Percentiles rank a stretch among this genome's conserved stretches.
phyloP scores from a whole-genome alignment of 2,888 invertebrate species.

The Therioaphis trifolii region DNA sequence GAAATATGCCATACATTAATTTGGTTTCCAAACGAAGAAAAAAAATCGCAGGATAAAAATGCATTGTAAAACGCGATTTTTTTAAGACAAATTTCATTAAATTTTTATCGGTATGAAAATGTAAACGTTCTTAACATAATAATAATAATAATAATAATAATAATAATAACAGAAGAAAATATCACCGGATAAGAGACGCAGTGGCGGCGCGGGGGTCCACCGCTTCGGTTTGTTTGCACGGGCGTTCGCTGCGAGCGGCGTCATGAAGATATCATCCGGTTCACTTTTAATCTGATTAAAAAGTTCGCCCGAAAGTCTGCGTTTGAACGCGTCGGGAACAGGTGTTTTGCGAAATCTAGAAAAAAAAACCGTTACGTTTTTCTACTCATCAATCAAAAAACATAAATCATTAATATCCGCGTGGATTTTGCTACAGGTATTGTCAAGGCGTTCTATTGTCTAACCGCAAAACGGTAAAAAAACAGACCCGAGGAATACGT shows the following conservation, averaged over 20 bases:
- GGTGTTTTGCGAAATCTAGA: background rate
- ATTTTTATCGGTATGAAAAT: background rate
- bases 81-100: background rate
- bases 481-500: too few relatives aligned
- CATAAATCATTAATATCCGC: too few relatives aligned
- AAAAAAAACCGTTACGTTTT: background rate
- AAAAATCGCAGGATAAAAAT: slow-evolving; percentile 1
- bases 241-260: background rate
- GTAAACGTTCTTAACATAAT: background rate
- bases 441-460: too few relatives aligned
- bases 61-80: background rate
- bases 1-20: slow-evolving; percentile 1
- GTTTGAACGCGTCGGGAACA: background rate
- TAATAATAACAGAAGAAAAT: too few relatives aligned
- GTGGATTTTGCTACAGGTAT: too few relatives aligned
- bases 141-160: too few relatives aligned
- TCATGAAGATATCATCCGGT: background rate
- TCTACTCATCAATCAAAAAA: too few relatives aligned
- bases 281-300: slow-evolving; percentile 22
- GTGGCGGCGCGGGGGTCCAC: background rate
- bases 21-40: background rate
- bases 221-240: background rate
- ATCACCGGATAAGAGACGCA: too few relatives aligned
- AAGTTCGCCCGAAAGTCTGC: background rate
- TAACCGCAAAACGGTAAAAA: too few relatives aligned